Evolutionary conservation across 2,888 invertebrate genomes (phyloP).

Genomic region (Lottia gigantea): DNA sequence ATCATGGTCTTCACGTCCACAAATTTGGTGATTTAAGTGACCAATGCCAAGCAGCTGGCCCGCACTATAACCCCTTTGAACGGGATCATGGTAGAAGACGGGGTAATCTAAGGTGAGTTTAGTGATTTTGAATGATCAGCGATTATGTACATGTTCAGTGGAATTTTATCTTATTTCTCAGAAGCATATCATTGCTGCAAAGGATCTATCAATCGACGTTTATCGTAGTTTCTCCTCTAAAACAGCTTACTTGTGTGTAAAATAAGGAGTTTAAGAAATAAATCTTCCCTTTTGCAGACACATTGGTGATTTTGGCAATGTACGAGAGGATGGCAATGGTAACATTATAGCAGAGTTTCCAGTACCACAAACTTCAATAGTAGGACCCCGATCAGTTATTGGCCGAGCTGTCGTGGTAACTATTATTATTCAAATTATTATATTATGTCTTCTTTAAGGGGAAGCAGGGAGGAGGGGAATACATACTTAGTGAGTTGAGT

Average conservation of each 20-base stretch:
- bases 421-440: background rate
- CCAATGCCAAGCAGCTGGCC: background rate
- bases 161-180: too few species aligned
- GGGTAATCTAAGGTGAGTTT: background rate
- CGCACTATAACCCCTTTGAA: background rate
- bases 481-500: too few species aligned
- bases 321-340: background rate
- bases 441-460: too few species aligned
- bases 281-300: background rate
- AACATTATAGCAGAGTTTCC: background rate
- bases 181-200: too few species aligned
- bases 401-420: background rate
- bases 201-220: too few species aligned
- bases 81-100: background rate
- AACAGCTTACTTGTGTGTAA: too few species aligned
- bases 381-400: background rate
- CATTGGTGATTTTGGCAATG: background rate
- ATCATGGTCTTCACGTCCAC: slow-evolving; percentile 5
- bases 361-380: background rate
- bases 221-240: too few species aligned
- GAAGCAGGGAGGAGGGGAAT: too few species aligned
- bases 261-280: too few species aligned
- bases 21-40: background rate
- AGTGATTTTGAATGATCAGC: too few species aligned
- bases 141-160: too few species aligned